Evolutionary conservation across 1,140 invertebrate genomes (phyloP).

Genomic region (Amyelois transitella): DNA sequence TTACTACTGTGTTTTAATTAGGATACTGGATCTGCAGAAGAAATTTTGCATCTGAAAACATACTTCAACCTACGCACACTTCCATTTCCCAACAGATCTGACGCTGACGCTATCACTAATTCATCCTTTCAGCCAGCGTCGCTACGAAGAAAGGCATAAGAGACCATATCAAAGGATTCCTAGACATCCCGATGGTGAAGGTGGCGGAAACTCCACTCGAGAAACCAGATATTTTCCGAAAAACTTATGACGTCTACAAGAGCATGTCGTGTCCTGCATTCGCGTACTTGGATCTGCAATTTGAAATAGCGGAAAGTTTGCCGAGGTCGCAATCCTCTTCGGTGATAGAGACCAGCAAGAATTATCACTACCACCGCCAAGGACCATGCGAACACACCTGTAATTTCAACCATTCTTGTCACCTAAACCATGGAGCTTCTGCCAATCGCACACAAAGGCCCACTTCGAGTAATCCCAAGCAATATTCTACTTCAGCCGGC

Average conservation of each 20-base stretch:
- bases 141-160: slow-evolving; percentile 6
- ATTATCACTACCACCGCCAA: not conserved
- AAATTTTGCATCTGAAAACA: not conserved
- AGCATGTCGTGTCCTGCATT: slow-evolving; percentile 3
- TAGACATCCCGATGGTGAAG: slow-evolving; percentile 6
- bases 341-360: not conserved
- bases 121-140: slow-evolving; percentile 13
- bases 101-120: slow-evolving; percentile 8
- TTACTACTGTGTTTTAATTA: not conserved
- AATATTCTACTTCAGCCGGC: not conserved
- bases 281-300: not conserved
- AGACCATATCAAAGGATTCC: slow-evolving; percentile 6
- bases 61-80: not conserved
- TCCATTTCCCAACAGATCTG: not conserved
- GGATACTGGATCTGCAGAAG: not conserved
- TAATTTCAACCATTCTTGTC: not conserved
- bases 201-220: not conserved
- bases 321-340: slow-evolving; percentile 4
- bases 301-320: not conserved
- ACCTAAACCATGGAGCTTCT: not conserved
- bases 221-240: not conserved
- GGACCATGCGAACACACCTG: not conserved
- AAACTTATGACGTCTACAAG: not conserved
- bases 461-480: not conserved
- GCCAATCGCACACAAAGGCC: not conserved